A percentile compares a stretch with the other conserved stretches of the same genome.
phyloP scores from a whole-genome alignment of 2,888 invertebrate genomes.

The Oligia latruncula region DNA sequence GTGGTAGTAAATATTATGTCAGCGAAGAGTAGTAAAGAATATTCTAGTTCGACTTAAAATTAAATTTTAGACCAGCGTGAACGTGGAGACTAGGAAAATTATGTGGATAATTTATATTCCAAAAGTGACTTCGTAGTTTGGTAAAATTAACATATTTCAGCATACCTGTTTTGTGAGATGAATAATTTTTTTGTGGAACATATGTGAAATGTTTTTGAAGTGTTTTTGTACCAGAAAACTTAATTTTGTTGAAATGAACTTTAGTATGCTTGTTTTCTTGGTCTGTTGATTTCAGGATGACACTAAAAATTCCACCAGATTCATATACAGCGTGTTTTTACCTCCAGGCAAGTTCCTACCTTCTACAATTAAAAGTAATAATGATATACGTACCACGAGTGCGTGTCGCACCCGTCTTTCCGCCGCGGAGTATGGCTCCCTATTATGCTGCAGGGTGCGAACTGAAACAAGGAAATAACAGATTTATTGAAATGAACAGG shows the following conservation, averaged over 20 bases:
- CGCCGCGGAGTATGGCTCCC: slow-evolving; percentile 90
- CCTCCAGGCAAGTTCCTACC: background rate
- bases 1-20: slow-evolving; percentile 19
- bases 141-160: slow-evolving; percentile 54
- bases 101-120: slow-evolving; percentile 47
- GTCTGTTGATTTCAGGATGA: background rate
- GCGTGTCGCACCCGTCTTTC: slow-evolving; percentile 90
- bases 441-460: slow-evolving; percentile 89
- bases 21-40: slow-evolving; percentile 6
- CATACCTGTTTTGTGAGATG: slow-evolving; percentile 46
- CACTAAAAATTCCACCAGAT: background rate
- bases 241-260: slow-evolving; percentile 31
- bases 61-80: slow-evolving; percentile 23
- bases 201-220: slow-evolving; percentile 28
- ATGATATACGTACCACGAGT: slow-evolving; percentile 87
- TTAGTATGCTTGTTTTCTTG: background rate
- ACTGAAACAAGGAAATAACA: slow-evolving; percentile 79
- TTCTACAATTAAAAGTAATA: background rate
- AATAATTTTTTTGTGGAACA: slow-evolving; percentile 34
- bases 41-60: slow-evolving; percentile 29
- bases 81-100: slow-evolving; percentile 25
- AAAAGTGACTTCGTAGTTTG: slow-evolving; percentile 48
- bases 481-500: slow-evolving; percentile 59
- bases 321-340: background rate
- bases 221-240: slow-evolving; percentile 8